Evolutionary conservation across 1,140 invertebrate genomes (phyloP), one percentile per base, ranked within the genome.

Genomic region (Brachionus calyciflorus): DNA sequence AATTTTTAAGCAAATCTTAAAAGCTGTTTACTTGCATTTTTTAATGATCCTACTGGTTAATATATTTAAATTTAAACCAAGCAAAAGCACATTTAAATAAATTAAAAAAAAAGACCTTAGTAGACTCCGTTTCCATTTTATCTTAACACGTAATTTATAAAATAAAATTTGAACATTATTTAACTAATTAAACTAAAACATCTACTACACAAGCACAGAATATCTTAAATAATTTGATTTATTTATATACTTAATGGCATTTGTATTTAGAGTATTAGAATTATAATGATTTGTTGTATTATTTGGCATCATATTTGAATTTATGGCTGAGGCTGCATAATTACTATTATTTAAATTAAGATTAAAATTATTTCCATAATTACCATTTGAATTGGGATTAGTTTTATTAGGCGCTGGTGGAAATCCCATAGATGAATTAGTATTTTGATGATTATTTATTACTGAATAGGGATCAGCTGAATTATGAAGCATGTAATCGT

Each of bases 231-330:
- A 17, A 60, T 60, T 55, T n/a, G n/a, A 37, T 5, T 37, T 37
- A 33, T 12, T 37, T 40, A 3, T 60, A 60, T 65, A 65, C 60
- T 65, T 65, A 44, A 65, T 65, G 19, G 60, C 60, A 65, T 65
- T 65, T n/a, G 60, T 65, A 21, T 65, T 65, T 44, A 65, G 44
- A 44, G 60, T 65, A 65, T 65, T 65, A 65, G 33, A 44, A 44
- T 65, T 65, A 65, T 44, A 65, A 37, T 44, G 33, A 26, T 65
- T 65, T 63, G 33, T 1, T 63, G 28, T 19, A 44, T 41, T 21
- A 65, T 44, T 44, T 44, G 33, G 44, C 33, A 37, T 37, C 33
- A 37, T 37, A 5, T n/a, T n/a, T n/a, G n/a, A n/a, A n/a, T n/a
- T n/a, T n/a, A n/a, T n/a, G n/a, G n/a, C n/a, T 55, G 53, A 28